These are phyloP conservation scores for Drosophila picticornis DNA, from an alignment of 2,888 invertebrate genomes.

Conservation along the genomic window DNA sequence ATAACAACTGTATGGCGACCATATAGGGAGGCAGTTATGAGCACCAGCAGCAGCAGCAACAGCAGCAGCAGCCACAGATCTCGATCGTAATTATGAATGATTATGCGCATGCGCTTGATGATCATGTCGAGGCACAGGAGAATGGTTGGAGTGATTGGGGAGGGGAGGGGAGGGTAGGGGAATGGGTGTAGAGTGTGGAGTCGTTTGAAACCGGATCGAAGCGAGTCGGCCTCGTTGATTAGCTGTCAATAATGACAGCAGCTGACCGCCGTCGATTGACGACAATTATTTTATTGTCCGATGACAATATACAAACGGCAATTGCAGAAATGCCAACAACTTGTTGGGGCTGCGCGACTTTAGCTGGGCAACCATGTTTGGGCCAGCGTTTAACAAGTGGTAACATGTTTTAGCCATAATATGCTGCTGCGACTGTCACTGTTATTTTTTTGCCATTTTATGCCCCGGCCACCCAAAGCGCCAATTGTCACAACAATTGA, in stretches of 20 bases:
- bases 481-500: slow-evolving; percentile 65
- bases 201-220: slow-evolving; percentile 7
- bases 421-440: slow-evolving; percentile 2
- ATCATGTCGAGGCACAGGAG: slow-evolving; percentile 34
- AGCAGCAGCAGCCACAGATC: slow-evolving; percentile 1
- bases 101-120: slow-evolving; percentile 66
- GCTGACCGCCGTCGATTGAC: slow-evolving; percentile 46
- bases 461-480: slow-evolving; percentile 68
- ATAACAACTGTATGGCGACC: slow-evolving; percentile 53
- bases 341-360: slow-evolving; percentile 60
- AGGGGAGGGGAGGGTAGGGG: neutral
- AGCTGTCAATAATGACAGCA: slow-evolving; percentile 79
- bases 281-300: slow-evolving; percentile 57
- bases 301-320: slow-evolving; percentile 32
- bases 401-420: slow-evolving; percentile 61
- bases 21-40: slow-evolving; percentile 60
- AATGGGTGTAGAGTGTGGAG: neutral
- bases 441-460: neutral
- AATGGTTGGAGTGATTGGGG: neutral
- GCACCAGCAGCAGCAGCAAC: slow-evolving; percentile 33
- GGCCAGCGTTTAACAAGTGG: slow-evolving; percentile 75
- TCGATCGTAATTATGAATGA: slow-evolving; percentile 74
- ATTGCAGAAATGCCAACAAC: slow-evolving; percentile 68
- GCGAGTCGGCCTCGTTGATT: slow-evolving; percentile 57
- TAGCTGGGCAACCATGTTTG: slow-evolving; percentile 60